Evolutionary conservation across 2,797 vertebrate species (phyloP).

Genomic region (Podargus strigoides): DNA sequence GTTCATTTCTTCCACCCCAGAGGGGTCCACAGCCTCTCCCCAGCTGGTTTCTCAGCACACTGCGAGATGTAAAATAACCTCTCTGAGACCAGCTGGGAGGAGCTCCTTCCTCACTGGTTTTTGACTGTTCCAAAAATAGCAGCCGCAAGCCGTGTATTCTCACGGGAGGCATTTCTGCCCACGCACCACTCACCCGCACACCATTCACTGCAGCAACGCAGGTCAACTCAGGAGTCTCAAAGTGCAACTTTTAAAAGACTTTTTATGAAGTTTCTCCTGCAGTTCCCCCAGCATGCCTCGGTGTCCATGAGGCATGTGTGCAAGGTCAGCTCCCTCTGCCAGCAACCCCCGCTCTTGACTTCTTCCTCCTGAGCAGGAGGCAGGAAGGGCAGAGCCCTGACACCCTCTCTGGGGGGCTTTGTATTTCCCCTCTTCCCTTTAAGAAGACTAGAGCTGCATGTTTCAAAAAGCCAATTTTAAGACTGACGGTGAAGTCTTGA

Average conservation of each 20-base stretch:
- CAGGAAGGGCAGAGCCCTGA: neutral
- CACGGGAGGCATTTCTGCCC: neutral
- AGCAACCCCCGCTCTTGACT: neutral
- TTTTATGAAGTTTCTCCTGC: neutral
- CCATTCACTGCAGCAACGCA: neutral
- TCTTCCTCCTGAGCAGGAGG: neutral
- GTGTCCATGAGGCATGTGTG: accelerated
- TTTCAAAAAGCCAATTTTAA: neutral
- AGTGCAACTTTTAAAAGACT: neutral
- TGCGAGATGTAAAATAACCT: neutral
- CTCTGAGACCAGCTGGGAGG: neutral
- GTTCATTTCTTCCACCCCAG: neutral
- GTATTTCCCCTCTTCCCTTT: neutral
- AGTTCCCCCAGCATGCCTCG: neutral
- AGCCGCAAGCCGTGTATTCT: neutral
- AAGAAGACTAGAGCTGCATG: neutral
- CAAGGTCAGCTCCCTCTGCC: neutral
- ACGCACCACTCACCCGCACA: neutral
- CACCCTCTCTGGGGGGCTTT: neutral
- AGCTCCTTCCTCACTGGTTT: neutral
- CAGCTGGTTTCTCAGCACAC: neutral
- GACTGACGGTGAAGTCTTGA: neutral
- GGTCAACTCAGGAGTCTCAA: neutral
- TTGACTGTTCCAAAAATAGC: neutral
- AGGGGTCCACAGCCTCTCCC: neutral